A percentile compares a stretch with the other conserved stretches of the same genome.
Evolutionary conservation across 2,113 vertebrate genomes (phyloP).

Genomic region (Scatophagus argus): DNA sequence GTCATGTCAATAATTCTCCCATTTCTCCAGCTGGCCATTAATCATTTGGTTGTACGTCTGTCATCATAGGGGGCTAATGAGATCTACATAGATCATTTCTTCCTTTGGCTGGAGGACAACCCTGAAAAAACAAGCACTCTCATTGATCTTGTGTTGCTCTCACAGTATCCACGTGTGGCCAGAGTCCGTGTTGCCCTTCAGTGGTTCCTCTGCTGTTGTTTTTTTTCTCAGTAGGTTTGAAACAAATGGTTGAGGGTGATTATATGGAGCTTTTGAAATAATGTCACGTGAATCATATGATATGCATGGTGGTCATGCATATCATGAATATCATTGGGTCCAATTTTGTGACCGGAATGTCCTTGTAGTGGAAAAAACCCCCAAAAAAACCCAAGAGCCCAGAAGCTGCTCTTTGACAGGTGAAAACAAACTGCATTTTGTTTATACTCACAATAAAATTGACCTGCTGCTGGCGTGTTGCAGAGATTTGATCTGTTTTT

Average conservation of each 20-base stretch:
- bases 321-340: neutral
- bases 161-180: constrained; percentile 46
- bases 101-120: constrained; percentile 60
- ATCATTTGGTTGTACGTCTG: constrained; percentile 73
- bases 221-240: constrained; percentile 13
- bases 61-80: constrained; percentile 80
- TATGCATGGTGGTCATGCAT: neutral
- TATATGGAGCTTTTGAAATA: constrained; percentile 25
- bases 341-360: constrained; percentile 6
- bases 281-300: constrained; percentile 5
- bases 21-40: constrained; percentile 71
- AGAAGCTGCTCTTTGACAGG: neutral
- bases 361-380: constrained; percentile 1
- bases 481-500: too few relatives aligned
- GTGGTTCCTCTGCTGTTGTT: neutral
- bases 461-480: constrained; percentile 9
- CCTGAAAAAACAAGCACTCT: constrained; percentile 30
- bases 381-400: neutral
- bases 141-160: constrained; percentile 69
- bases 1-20: constrained; percentile 79
- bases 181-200: constrained; percentile 1
- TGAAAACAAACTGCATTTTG: neutral
- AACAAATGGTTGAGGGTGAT: neutral
- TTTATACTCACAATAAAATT: constrained; percentile 20
- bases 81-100: constrained; percentile 79